These are phyloP conservation scores for Apodemus agrarius DNA, from an alignment of 2,797 vertebrate genomes.

Conservation along the genomic window DNA sequence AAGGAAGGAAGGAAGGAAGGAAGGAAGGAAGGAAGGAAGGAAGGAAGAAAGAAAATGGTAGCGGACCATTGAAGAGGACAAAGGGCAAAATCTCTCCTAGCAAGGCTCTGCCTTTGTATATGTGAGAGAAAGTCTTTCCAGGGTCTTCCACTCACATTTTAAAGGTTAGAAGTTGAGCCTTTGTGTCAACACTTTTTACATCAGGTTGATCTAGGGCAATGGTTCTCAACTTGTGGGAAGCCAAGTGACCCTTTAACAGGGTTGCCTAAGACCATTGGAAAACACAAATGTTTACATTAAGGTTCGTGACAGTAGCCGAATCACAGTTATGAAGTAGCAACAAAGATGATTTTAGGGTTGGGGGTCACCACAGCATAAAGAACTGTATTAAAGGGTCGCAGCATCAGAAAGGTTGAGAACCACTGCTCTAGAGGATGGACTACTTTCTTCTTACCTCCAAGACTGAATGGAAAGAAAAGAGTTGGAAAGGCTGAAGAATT, in stretches of 20 bases:
- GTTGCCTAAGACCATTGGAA: background rate
- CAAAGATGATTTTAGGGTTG: background rate
- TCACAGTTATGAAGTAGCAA: background rate
- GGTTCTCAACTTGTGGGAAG: background rate
- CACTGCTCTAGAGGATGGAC: background rate
- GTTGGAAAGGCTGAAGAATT: background rate
- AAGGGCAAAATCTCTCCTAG: background rate
- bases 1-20: too few relatives aligned
- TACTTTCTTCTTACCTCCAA: background rate
- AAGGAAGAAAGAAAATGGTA: background rate
- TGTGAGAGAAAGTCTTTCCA: background rate
- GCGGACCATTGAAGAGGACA: background rate
- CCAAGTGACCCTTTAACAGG: background rate
- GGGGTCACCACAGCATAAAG: background rate
- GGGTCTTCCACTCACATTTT: background rate
- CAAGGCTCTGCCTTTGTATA: background rate
- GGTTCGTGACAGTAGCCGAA: background rate
- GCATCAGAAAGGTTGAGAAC: background rate
- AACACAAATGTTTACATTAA: background rate
- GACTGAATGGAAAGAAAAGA: background rate
- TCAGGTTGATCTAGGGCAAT: background rate
- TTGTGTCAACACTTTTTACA: background rate
- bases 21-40: too few relatives aligned
- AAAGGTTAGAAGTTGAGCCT: background rate
- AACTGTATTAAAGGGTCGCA: background rate